Base-by-base conservation (phyloP, 2,797 vertebrate genomes). In the Pogonophryne albipinna region DNA sequence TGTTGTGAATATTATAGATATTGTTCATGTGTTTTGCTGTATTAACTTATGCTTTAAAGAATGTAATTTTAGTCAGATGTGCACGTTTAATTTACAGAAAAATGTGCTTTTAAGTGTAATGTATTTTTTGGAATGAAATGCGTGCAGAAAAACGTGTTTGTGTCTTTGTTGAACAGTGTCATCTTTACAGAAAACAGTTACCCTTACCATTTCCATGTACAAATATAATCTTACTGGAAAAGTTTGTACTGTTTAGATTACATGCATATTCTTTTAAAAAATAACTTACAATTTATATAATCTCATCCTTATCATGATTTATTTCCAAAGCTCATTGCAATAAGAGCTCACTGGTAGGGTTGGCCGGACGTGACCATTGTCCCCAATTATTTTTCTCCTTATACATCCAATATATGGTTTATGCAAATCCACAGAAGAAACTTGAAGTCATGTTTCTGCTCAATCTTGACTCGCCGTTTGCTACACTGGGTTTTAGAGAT, bases 31-130 rank as follows among this genome's bases (percentile, higher is more conserved):
- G 10, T 76, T 51, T 73, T 70, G 2, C 6, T 67, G 50, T 72
- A 19, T 77, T 93, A 92, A 91, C 76, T 95, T 94, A 82, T 79
- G 72, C 52, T 74, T 78, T 73, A 71, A 19, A 58, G 60, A 27
- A 69, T 79, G 69, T 76, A 0, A 66, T 79, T 79, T 82, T 45
- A 51, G 17, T 73, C 19, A 6, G 15, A 64, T 69, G 44, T 74
- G 8, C 31, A 7, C 0, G 0, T 65, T 61, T 75, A 59, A 78
- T 76, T 14, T 2, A 66, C 3, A 45, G 23, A 61, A 56, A 51
- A 71, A 0, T 76, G 23, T 16, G 52, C 1, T 7, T 17, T 8
- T 61, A 53, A 20, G 10, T 63, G n/a, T 66, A 3, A 1, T 80
- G 27, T 76, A 34, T 73, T 51, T 38, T 85, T 74, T 71, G 19